phyloP scores from a whole-genome alignment of 1,140 invertebrate species.

The Bombus confusus region DNA sequence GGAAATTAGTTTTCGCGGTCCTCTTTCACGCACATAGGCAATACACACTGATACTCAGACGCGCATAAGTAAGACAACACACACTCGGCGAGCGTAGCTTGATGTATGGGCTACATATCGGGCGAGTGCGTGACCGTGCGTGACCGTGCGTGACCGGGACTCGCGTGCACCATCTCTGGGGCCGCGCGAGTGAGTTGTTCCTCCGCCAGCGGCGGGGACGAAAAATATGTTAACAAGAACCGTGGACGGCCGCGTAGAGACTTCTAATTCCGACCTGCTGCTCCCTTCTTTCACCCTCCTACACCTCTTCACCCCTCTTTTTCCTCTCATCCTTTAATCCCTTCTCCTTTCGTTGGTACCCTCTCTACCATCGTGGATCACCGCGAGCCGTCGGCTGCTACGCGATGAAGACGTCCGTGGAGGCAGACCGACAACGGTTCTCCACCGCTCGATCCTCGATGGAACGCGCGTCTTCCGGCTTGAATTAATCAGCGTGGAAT shows the following conservation, averaged over 20 bases:
- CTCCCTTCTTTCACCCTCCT: background rate
- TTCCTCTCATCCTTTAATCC: constrained; percentile 19
- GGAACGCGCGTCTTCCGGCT: constrained; percentile 50
- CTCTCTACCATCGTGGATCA: constrained; percentile 15
- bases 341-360: background rate
- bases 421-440: constrained; percentile 40
- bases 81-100: constrained; percentile 15
- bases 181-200: constrained; percentile 52
- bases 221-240: constrained; percentile 70
- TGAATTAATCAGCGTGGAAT: constrained; percentile 52
- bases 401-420: constrained; percentile 48
- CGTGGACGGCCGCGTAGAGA: constrained; percentile 58
- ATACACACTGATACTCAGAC: background rate
- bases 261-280: constrained; percentile 44
- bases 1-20: constrained; percentile 48
- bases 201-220: constrained; percentile 46
- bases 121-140: constrained; percentile 61
- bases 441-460: constrained; percentile 28
- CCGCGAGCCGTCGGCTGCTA: constrained; percentile 9
- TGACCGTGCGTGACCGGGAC: constrained; percentile 65
- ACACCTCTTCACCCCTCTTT: background rate
- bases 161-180: constrained; percentile 60
- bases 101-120: constrained; percentile 62
- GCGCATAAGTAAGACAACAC: background rate
- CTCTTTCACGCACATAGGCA: background rate